A percentile compares a stretch with the other conserved stretches of the same genome.
Evolutionary conservation across 1,140 invertebrate species (phyloP).

Genomic region (Saccostrea echinata): DNA sequence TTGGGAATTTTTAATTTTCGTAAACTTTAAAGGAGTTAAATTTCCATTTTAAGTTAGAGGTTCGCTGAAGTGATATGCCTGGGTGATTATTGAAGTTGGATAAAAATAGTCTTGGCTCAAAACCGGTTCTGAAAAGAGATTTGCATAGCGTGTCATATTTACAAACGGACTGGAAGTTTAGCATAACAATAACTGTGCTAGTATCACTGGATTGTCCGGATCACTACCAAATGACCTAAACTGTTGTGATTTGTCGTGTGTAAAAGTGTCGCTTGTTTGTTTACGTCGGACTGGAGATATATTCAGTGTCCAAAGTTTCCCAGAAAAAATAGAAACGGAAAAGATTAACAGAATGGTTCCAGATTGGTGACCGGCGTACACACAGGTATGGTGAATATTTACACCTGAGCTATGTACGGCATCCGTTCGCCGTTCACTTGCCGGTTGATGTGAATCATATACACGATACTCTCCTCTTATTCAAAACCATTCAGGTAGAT

Average conservation of each 20-base stretch:
- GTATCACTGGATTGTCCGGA: neutral
- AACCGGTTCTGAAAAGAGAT: slow-evolving; percentile 41
- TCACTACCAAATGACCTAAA: neutral
- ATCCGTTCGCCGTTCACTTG: neutral
- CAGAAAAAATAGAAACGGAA: neutral
- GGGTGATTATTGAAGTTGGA: neutral
- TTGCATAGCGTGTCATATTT: slow-evolving; percentile 11
- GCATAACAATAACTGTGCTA: neutral
- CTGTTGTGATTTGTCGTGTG: slow-evolving; percentile 35
- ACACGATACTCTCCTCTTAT: neutral
- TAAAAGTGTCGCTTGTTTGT: neutral
- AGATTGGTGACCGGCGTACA: slow-evolving; percentile 4
- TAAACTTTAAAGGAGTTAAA: neutral
- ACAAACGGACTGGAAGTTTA: neutral
- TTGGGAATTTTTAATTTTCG: neutral
- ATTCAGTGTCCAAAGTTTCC: neutral
- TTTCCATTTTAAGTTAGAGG: neutral
- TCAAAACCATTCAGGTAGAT: neutral
- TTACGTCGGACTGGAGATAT: neutral
- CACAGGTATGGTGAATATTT: slow-evolving; percentile 3
- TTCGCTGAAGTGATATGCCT: slow-evolving; percentile 7
- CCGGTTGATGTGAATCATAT: slow-evolving; percentile 11
- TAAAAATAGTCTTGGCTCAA: slow-evolving; percentile 14
- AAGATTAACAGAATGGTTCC: slow-evolving; percentile 1
- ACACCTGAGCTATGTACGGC: neutral